A percentile compares a stretch with the other conserved stretches of the same genome.
Conservation (phyloP, 2,888 invertebrate genomes). For the Scaptomyza tumidula region DNA sequence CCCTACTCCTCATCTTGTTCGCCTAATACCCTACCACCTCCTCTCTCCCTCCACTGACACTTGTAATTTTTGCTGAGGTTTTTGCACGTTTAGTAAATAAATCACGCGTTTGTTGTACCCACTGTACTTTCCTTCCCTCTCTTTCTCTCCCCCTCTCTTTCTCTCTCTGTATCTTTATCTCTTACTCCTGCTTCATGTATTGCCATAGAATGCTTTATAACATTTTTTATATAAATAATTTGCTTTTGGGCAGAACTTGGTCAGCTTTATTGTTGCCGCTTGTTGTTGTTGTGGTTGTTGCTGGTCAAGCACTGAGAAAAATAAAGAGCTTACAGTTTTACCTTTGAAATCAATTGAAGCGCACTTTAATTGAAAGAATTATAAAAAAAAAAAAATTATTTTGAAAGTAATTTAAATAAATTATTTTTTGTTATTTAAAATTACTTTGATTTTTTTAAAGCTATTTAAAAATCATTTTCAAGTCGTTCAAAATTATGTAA, state of each 20-base stretch:
- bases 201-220: conserved; percentile 54
- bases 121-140: conserved; percentile 1
- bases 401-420: too few species aligned
- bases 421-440: too few species aligned
- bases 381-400: too few species aligned
- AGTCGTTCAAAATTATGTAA: too few species aligned
- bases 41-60: conserved; percentile 22
- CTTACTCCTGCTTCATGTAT: conserved; percentile 12
- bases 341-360: too few species aligned
- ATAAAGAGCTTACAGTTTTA: neutral
- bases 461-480: too few species aligned
- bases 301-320: conserved; percentile 34
- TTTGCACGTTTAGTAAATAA: conserved; percentile 79
- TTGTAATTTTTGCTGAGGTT: conserved; percentile 77
- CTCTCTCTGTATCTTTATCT: neutral
- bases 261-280: conserved; percentile 45
- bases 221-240: conserved; percentile 77
- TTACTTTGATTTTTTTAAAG: too few species aligned
- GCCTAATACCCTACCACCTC: too few species aligned
- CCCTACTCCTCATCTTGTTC: too few species aligned
- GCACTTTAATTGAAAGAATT: too few species aligned
- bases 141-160: neutral
- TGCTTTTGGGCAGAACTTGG: conserved; percentile 58
- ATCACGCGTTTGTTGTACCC: conserved; percentile 68
- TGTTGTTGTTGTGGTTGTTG: conserved; percentile 7